These are phyloP conservation scores for Torymus auratus DNA, from an alignment of 2,888 invertebrate species.

Conservation along the genomic window DNA sequence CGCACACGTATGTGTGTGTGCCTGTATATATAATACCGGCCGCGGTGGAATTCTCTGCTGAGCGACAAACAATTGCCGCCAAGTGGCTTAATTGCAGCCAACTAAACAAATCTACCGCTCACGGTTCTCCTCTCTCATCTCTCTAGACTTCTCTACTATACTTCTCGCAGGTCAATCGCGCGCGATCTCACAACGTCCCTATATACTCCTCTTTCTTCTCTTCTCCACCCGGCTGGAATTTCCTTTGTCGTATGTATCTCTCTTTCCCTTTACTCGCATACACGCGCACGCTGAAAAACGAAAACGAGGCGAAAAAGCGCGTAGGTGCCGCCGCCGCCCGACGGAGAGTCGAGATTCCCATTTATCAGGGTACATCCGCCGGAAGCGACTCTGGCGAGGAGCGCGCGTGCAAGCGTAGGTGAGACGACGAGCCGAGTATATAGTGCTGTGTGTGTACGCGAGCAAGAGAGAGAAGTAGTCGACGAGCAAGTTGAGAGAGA, in stretches of 20 bases:
- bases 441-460: too few relatives aligned
- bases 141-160: too few relatives aligned
- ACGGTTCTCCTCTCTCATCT: not conserved
- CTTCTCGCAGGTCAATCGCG: not conserved
- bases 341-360: slow-evolving; percentile 68
- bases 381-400: slow-evolving; percentile 68
- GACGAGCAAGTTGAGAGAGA: too few relatives aligned
- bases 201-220: not conserved
- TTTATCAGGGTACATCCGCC: slow-evolving; percentile 76
- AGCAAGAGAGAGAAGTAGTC: too few relatives aligned
- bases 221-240: not conserved
- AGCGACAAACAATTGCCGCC: slow-evolving; percentile 77
- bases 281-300: slow-evolving; percentile 4
- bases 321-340: slow-evolving; percentile 12
- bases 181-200: too few relatives aligned
- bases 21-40: slow-evolving; percentile 66
- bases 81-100: slow-evolving; percentile 77
- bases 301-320: not conserved
- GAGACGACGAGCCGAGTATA: slow-evolving; percentile 63
- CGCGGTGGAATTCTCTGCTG: slow-evolving; percentile 71
- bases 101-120: slow-evolving; percentile 73
- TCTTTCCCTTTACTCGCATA: too few relatives aligned
- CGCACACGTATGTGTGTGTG: too few relatives aligned
- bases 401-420: slow-evolving; percentile 71
- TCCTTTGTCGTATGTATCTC: slow-evolving; percentile 11